Conservation (phyloP, 2,888 invertebrate genomes). For the Crocallis elinguaria region DNA sequence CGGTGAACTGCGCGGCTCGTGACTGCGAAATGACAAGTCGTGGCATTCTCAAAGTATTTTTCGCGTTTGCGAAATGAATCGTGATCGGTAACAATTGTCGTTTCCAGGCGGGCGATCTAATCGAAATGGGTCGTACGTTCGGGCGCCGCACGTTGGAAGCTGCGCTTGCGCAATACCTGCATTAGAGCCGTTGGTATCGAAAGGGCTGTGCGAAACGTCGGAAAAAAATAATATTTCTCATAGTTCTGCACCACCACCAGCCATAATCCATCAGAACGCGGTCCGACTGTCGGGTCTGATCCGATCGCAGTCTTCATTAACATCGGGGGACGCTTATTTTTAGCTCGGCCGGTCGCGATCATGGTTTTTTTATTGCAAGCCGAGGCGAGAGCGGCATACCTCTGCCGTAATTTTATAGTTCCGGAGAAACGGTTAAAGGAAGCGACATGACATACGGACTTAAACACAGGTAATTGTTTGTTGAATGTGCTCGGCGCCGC, state of each 20-base stretch:
- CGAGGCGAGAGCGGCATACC: conserved; percentile 52
- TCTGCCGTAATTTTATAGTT: conserved; percentile 72
- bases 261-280: conserved; percentile 49
- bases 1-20: conserved; percentile 56
- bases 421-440: conserved; percentile 71
- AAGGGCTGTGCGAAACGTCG: conserved; percentile 17
- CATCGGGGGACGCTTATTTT: conserved; percentile 61
- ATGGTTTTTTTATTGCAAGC: conserved; percentile 57
- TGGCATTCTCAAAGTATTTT: conserved; percentile 82
- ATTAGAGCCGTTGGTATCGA: conserved; percentile 33
- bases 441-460: conserved; percentile 53
- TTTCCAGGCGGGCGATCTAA: conserved; percentile 65
- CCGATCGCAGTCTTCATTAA: conserved; percentile 64
- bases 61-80: conserved; percentile 80
- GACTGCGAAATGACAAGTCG: conserved; percentile 81
- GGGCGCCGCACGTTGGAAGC: conserved; percentile 44
- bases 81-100: conserved; percentile 78
- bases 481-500: conserved; percentile 62
- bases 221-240: conserved; percentile 9
- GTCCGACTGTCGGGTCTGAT: conserved; percentile 54
- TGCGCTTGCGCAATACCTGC: conserved; percentile 54
- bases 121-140: conserved; percentile 66
- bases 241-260: conserved; percentile 7
- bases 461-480: conserved; percentile 63
- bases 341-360: conserved; percentile 56